Evolutionary conservation across 1,140 invertebrate species (phyloP), one percentile per base, ranked within the genome.

Genomic region (Catajapyx aquilonaris): DNA sequence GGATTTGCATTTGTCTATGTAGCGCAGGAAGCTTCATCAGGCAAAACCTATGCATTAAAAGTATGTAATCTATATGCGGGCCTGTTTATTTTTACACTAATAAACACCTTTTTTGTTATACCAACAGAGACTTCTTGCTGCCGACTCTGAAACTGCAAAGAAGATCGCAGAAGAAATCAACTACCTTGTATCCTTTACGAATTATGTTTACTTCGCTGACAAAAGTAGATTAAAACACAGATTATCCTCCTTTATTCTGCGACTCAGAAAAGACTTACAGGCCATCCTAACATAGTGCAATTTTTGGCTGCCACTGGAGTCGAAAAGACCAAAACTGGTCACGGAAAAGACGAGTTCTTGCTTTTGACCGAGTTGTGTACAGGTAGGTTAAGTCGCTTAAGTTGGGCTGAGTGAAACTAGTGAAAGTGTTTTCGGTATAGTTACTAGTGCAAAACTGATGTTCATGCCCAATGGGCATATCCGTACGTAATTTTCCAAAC

Each of bases 301-400:
- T 28, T 28, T 28, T 9, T 28, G 23, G 23, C 7, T 28, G 23
- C 23, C 7, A 9, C 13, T 28, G 13, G 7, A 28, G 23, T 9
- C 13, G 7, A 28, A 9, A 28, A 28, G 13, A 28, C 7, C 13
- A 28, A 28, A 28, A 9, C 23, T 28, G 57, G 52, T 31, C 56
- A 60, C 48, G 60, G 62, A 20, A 54, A 57, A 33, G 47, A 46
- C 30, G 66, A 69, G 43, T 69, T 56, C 44, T 50, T 68, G 10
- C 45, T 68, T 3, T 48, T 68, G 1, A 66, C 60, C 33, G 66
- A 68, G 47, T 48, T 67, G 1, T 68, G 66, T 51, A 48, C 56
- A 51, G 62, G 63, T 64, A 46, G 45, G 40, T 38, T 16, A 20
- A 13, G 10, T 3, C 9, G 32, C 33, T 9, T 32, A 1, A 32